Conservation (phyloP, 1,140 invertebrate species). For the Ericerus pela region DNA sequence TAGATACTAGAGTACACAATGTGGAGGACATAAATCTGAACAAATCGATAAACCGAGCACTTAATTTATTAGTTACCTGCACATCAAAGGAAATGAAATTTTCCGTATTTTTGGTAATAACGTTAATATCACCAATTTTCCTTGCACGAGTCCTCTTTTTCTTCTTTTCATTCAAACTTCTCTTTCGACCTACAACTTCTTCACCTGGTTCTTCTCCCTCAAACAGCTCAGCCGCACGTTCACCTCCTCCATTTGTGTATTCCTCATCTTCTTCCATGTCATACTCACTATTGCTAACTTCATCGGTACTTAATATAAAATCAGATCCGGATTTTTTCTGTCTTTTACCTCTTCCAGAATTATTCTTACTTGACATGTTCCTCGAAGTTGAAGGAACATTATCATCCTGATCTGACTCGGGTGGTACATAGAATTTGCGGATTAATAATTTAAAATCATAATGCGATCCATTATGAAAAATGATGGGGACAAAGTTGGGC, state of each 20-base stretch:
- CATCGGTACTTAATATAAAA: no score
- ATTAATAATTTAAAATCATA: conserved; percentile 13
- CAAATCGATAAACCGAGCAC: conserved; percentile 20
- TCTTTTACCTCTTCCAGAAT: no score
- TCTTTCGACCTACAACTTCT: neutral
- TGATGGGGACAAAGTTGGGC: neutral
- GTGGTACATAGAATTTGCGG: no score
- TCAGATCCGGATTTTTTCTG: no score
- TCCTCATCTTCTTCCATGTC: neutral
- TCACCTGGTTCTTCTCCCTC: neutral
- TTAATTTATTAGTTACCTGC: neutral
- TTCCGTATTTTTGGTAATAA: neutral
- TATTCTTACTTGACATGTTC: no score
- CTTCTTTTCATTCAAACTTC: no score
- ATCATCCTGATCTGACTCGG: neutral
- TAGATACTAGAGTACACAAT: conserved; percentile 17
- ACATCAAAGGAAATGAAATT: neutral
- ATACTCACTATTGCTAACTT: no score
- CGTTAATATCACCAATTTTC: no score
- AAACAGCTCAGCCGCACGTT: neutral
- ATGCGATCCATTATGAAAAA: neutral
- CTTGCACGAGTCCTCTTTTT: no score
- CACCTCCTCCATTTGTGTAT: no score
- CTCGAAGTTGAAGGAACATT: no score
- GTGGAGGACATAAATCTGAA: conserved; percentile 20